Percentiles rank a stretch among this genome's conserved stretches.
Conservation (phyloP, 2,113 vertebrate genomes). For the Felis chaus region DNA sequence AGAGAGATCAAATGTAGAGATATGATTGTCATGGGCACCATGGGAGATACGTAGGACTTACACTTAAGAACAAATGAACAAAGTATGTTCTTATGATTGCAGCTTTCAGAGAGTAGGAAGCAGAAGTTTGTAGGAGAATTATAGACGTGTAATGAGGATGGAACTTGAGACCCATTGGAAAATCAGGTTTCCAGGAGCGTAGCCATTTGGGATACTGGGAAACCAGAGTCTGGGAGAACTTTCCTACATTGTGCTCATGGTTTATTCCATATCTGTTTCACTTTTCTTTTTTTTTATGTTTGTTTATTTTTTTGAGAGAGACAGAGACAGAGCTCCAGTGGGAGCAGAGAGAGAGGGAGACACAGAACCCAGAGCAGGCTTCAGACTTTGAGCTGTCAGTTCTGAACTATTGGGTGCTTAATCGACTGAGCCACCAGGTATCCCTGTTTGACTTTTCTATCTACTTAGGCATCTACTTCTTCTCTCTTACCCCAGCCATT, state of each 20-base stretch:
- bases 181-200: neutral
- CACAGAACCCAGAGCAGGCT: no score
- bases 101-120: neutral
- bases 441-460: neutral
- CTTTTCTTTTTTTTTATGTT: neutral
- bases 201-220: neutral
- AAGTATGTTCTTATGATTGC: neutral
- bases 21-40: neutral
- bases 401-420: no score
- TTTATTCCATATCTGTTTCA: neutral
- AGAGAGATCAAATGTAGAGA: conserved; percentile 11
- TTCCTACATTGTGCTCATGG: neutral
- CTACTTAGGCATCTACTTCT: neutral
- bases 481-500: neutral
- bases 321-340: no score
- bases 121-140: neutral
- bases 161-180: neutral
- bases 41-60: neutral
- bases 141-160: neutral
- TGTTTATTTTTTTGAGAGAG: no score
- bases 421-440: no score
- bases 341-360: no score
- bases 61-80: neutral
- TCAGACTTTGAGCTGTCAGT: no score
- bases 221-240: neutral